Evolutionary conservation across 2,888 invertebrate species (phyloP), one percentile per base, ranked within the genome.

Genomic region (Xylocampa areola): DNA sequence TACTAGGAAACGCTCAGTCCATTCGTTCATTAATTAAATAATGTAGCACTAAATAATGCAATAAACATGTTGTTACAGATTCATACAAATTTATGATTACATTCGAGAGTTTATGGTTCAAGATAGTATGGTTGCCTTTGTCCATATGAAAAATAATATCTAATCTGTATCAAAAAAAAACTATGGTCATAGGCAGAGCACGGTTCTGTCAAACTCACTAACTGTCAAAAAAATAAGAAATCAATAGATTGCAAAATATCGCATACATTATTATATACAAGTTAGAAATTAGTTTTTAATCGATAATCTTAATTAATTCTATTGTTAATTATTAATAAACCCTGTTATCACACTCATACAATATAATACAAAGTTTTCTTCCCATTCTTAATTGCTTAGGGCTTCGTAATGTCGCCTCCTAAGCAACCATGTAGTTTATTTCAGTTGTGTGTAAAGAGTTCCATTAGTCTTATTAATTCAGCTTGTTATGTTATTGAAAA

Each of bases 401-500:
- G 48, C 55, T 36, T 53, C 48, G 76, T 62, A 64, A 94, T 94
- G 94, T 89, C 94, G 69, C 94, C 94, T 69, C 87, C 81, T 71
- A 94, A 89, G 80, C 90, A 93, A 72, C 94, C 94, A 17, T 80
- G 66, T 83, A 90, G 85, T 77, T 85, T 94, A 62, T 90, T 88
- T 68, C 87, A 86, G 79, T 74, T 91, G 61, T 88, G 91, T 78
- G 79, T 93, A 65, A 90, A 86, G 84, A 89, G 79, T 82, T 86
- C 89, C 70, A 86, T 94, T 77, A 72, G 72, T 80, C 75, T 92
- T 63, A 91, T 94, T 65, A 92, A 92, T 87, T 87, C 85, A 21
- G 89, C 90, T 81, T 92, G 91, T 83, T 87, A 88, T 82, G 77
- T 81, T 70, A 91, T 94, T 63, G 92, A 92, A 82, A 91, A 87